Base-by-base conservation (phyloP, 2,113 vertebrate genomes). In the Ascaphus truei region DNA sequence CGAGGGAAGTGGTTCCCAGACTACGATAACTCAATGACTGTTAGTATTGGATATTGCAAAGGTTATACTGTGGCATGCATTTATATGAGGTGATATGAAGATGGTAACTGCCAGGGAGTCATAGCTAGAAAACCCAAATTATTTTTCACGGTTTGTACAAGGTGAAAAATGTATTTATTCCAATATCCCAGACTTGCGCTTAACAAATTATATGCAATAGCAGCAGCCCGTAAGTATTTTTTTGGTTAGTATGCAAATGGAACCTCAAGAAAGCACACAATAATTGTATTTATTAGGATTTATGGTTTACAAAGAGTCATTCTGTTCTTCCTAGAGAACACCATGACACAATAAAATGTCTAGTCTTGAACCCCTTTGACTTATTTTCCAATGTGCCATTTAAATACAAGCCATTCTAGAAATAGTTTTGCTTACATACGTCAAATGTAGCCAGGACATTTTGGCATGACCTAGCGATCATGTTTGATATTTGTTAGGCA, bases 331-430 rank as follows among this genome's bases (percentile, higher is more conserved):
- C 57, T 67, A 62, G 39, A 74, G 51, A 31, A 75, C 73, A 73
- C 18, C 10, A 37, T 78, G 68, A 29, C 0, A 1, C 62, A 73
- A 43, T 34, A 82, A 64, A 80, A 18, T 73, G 68, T 34, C 55
- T 77, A 64, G 66, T 75, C n/a, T 56, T 4, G 0, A 56, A 51
- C 51, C 30, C 63, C 33, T 79, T 81, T 68, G 75, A 50, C 63
- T 65, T 43, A 41, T 82, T 74, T 71, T 18, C 76, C 75, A 30
- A 76, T 66, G 47, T 78, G 68, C 59, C 76, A 77, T 84, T 87
- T 84, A 80, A 80, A 84, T 80, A 73, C 25, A 83, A 77, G 83
- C 75, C 58, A 30, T 76, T 78, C 69, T 76, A 75, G 81, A 85
- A 73, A 85, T 85, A 82, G 77, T 56, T n/a, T n/a, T 53, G 75